Conservation (phyloP, 2,888 invertebrate species). For the Lamproptera curius region DNA sequence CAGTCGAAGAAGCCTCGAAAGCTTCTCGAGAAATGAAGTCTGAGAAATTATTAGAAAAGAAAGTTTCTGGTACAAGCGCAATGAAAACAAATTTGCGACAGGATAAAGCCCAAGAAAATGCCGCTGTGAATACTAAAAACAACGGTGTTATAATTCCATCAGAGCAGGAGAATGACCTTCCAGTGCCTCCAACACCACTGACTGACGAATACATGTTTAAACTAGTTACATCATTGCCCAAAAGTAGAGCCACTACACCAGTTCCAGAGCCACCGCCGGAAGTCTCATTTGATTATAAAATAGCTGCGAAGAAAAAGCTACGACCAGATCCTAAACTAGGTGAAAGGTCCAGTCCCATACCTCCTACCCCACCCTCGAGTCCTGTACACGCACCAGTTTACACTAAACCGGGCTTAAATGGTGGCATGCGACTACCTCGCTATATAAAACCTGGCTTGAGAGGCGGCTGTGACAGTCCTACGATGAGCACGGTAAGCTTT, state of each 20-base stretch:
- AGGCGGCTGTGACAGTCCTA: constrained; percentile 35
- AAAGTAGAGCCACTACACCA: constrained; percentile 40
- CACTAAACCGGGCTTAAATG: constrained; percentile 45
- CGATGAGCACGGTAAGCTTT: constrained; percentile 40
- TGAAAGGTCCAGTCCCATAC: constrained; percentile 53
- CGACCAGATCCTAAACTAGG: constrained; percentile 49
- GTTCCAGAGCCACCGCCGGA: constrained; percentile 40
- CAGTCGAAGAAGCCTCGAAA: background rate
- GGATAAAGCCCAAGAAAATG: background rate
- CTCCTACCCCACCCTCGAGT: constrained; percentile 44
- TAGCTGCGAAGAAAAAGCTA: constrained; percentile 57
- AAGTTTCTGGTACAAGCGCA: background rate
- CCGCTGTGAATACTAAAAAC: no score
- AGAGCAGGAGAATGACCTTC: constrained; percentile 51
- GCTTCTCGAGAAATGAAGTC: background rate
- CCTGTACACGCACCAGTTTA: constrained; percentile 43
- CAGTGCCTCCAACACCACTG: constrained; percentile 55
- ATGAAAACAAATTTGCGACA: background rate
- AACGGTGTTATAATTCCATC: background rate
- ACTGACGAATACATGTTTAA: constrained; percentile 67
- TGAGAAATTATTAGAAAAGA: background rate
- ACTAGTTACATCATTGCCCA: constrained; percentile 52
- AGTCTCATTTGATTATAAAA: constrained; percentile 42
- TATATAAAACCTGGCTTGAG: constrained; percentile 41
- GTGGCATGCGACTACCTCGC: constrained; percentile 34